phyloP scores from a whole-genome alignment of 2,113 vertebrate species.

The Zeus faber region DNA sequence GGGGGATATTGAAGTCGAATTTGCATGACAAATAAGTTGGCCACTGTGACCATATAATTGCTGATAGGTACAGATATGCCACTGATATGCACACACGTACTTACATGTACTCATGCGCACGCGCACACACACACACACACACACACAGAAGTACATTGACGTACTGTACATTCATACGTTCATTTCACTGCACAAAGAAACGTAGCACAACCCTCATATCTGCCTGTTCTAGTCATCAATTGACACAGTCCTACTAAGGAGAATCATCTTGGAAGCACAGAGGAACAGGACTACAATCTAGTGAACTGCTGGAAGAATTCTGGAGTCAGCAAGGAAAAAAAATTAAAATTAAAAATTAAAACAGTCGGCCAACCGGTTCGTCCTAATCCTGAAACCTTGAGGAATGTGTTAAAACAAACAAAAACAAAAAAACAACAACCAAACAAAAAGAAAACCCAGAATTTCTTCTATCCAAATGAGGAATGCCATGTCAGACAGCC shows the following conservation, averaged over 20 bases:
- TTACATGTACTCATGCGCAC: background rate
- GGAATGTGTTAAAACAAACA: too few relatives aligned
- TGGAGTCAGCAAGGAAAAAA: constrained; percentile 52
- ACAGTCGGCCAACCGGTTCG: constrained; percentile 35
- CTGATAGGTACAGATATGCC: constrained; percentile 14
- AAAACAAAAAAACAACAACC: constrained; percentile 34
- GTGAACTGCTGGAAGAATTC: constrained; percentile 68
- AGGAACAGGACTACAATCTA: constrained; percentile 57
- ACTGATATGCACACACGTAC: background rate
- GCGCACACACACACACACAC: constrained; percentile 12
- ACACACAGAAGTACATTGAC: background rate
- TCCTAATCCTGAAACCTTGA: constrained; percentile 32
- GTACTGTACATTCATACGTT: background rate
- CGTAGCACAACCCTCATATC: constrained; percentile 50
- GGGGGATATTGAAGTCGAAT: background rate
- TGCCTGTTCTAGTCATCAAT: constrained; percentile 35
- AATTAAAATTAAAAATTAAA: too few relatives aligned
- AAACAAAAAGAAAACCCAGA: constrained; percentile 30
- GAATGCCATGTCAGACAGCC: constrained; percentile 59
- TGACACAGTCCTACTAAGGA: constrained; percentile 36
- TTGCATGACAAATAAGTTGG: constrained; percentile 2
- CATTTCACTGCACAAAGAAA: constrained; percentile 8
- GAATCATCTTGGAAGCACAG: constrained; percentile 73
- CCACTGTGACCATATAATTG: constrained; percentile 28
- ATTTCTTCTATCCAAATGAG: constrained; percentile 25